phyloP scores from a whole-genome alignment of 1,140 invertebrate species.

The Charaxes varanes region DNA sequence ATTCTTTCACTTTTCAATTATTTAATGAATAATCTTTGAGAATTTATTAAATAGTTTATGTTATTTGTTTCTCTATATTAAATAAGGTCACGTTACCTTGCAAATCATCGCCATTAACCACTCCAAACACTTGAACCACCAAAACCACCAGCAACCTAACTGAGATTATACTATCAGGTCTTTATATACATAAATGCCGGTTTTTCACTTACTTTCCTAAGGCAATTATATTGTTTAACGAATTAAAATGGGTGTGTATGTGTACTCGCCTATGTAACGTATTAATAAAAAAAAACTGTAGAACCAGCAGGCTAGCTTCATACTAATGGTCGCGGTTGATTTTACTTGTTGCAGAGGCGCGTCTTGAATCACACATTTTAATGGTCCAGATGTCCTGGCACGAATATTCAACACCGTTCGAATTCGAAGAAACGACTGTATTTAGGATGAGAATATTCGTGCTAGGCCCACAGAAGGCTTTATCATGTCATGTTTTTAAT shows the following conservation, averaged over 20 bases:
- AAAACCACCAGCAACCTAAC: constrained; percentile 21
- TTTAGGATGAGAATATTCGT: no score
- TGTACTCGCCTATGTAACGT: constrained; percentile 24
- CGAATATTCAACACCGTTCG: no score
- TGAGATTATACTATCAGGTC: constrained; percentile 22
- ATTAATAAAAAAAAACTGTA: constrained; percentile 21
- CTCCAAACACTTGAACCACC: constrained; percentile 13
- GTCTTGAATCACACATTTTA: no score
- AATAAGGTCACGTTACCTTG: constrained; percentile 35
- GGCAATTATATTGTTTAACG: constrained; percentile 35
- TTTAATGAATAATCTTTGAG: not conserved
- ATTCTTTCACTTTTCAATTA: not conserved
- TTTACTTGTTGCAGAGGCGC: no score
- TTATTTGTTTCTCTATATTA: not conserved
- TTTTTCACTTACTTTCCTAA: constrained; percentile 31
- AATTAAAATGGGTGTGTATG: constrained; percentile 22
- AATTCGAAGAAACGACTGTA: no score
- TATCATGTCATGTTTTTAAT: no score
- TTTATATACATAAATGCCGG: constrained; percentile 33
- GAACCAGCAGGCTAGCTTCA: no score
- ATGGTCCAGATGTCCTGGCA: no score
- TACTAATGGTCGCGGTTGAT: no score
- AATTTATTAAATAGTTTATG: not conserved
- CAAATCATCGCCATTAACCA: constrained; percentile 33
- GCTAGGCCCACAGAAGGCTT: no score